Evolutionary conservation across 2,888 invertebrate species (phyloP), one percentile per base, ranked within the genome.

Genomic region (Papilio demoleus): DNA sequence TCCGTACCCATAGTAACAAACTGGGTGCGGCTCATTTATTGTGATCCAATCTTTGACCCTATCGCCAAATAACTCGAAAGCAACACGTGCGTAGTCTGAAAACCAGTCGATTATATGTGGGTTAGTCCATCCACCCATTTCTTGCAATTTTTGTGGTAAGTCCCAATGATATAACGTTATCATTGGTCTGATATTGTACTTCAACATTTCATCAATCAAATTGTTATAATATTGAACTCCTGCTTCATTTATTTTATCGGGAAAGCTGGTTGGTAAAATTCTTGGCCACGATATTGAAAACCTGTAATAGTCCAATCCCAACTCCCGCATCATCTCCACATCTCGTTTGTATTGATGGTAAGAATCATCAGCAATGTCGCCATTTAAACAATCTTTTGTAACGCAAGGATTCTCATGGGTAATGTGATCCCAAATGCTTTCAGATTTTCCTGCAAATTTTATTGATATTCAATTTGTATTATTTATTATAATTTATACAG

Each of bases 331-430:
- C 69, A 73, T 73, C 19, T 71, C 70, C 87, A 0, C 68, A 42
- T 90, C 68, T 14, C 63, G 58, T 36, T 68, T 68, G 17, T 68
- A 0, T 19, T 34, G 36, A 27, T 68, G 63, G 36, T 68, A 68
- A 95, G 95, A 74, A 95, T 83, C 47, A 95, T 90, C 56, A 95
- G 94, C 90, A 1, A 94, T 81, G 75, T 95, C 94, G 0, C 92
- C 95, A 69, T 91, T 94, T n/a, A 93, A 90, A 19, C 87, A 77
- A 75, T 94, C 93, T 4, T 68, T 80, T 22, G 94, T 91, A 59
- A 86, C 83, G 17, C 93, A 93, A 0, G 93, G 82, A 1, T 76
- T 47, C 9, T 64, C 66, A 50, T 94, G 94, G 0, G 93, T 90
- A 74, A 94, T 82, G 62, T 81, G 86, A 80, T 95, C 95, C 95